Conservation (phyloP, 2,888 invertebrate genomes). For the Catocala nupta region DNA sequence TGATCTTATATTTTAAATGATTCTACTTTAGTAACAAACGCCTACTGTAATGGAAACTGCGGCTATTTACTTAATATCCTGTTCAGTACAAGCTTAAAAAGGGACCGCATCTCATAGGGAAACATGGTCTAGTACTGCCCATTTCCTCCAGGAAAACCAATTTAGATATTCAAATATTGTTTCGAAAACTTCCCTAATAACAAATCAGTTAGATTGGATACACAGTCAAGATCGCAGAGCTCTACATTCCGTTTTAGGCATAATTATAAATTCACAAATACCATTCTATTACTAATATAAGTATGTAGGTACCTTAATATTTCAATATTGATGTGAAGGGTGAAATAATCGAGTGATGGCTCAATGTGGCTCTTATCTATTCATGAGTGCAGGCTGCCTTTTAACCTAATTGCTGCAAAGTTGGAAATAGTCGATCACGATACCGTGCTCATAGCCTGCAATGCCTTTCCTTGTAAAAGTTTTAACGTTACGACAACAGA, state of each 20-base stretch:
- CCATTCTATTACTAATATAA: too few species aligned
- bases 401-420: constrained; percentile 26
- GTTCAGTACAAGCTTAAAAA: too few species aligned
- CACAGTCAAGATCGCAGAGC: constrained; percentile 21
- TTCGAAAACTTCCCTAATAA: constrained; percentile 34
- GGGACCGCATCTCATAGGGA: too few species aligned
- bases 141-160: constrained; percentile 24
- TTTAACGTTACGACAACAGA: too few species aligned
- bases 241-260: constrained; percentile 14
- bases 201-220: constrained; percentile 31
- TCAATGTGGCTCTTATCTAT: constrained; percentile 21
- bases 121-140: background rate
- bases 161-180: constrained; percentile 45
- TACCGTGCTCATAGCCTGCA: background rate
- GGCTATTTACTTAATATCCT: too few species aligned
- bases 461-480: background rate
- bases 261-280: constrained; percentile 10
- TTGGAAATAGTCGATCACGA: constrained; percentile 7
- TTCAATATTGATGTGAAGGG: background rate
- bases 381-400: constrained; percentile 21
- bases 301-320: background rate
- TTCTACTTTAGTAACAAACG: too few species aligned
- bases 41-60: too few species aligned
- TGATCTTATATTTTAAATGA: too few species aligned
- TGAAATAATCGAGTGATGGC: constrained; percentile 18